phyloP scores from a whole-genome alignment of 2,888 invertebrate genomes.

The Drosophila leonis region DNA sequence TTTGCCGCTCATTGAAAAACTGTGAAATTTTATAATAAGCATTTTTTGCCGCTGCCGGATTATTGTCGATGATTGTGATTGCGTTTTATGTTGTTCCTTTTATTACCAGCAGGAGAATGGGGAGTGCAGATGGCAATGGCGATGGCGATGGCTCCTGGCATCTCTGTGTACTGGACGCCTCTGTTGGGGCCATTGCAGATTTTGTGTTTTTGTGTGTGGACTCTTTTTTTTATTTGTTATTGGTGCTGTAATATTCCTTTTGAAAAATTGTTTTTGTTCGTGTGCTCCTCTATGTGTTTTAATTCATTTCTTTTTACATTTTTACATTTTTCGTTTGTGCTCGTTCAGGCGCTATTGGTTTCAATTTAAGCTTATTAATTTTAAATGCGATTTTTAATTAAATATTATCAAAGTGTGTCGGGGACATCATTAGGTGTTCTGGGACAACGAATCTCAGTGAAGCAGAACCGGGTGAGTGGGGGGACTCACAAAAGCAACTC shows the following conservation, averaged over 20 bases:
- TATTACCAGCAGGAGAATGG: conserved; percentile 59
- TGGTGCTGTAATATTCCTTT: conserved; percentile 72
- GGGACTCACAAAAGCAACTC: neutral
- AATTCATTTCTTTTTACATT: conserved; percentile 9
- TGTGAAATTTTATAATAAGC: conserved; percentile 84
- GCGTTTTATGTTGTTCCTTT: conserved; percentile 80
- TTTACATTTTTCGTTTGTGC: conserved; percentile 42
- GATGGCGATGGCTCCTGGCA: conserved; percentile 14
- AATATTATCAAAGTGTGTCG: conserved; percentile 69
- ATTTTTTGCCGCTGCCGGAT: conserved; percentile 80
- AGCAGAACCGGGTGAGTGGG: neutral
- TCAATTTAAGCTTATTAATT: conserved; percentile 79
- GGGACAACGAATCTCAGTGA: neutral
- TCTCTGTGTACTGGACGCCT: conserved; percentile 28
- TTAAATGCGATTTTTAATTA: conserved; percentile 77
- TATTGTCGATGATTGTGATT: conserved; percentile 84
- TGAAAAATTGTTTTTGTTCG: conserved; percentile 67
- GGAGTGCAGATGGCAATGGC: neutral
- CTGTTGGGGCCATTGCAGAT: conserved; percentile 36
- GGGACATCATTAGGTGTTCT: conserved; percentile 51
- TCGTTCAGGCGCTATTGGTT: conserved; percentile 70
- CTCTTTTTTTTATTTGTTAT: conserved; percentile 31
- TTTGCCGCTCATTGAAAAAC: conserved; percentile 80
- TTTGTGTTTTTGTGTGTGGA: conserved; percentile 32
- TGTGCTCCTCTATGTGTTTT: conserved; percentile 35